Evolutionary conservation across 2,888 invertebrate genomes (phyloP).

Genomic region (Erebia ligea): DNA sequence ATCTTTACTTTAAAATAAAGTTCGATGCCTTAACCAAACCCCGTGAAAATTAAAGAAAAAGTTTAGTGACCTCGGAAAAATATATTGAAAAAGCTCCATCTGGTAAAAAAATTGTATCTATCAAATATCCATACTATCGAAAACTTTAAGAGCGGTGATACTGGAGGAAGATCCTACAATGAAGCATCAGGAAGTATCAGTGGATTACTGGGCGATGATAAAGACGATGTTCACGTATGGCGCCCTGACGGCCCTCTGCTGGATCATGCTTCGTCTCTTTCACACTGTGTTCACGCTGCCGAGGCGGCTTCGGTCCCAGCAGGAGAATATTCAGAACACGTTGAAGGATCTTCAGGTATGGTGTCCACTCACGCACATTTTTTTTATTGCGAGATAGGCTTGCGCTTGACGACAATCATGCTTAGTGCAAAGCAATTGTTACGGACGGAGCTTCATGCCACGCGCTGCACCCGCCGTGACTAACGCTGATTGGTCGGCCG

Average conservation of each 20-base stretch:
- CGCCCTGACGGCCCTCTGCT: conserved; percentile 83
- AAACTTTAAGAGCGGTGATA: not conserved
- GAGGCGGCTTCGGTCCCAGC: conserved; percentile 81
- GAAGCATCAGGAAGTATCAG: conserved; percentile 86
- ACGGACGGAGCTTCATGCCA: no score
- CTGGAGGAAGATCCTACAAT: conserved; percentile 56
- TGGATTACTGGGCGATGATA: conserved; percentile 87
- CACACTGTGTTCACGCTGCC: conserved; percentile 87
- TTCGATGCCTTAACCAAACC: no score
- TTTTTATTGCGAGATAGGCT: no score
- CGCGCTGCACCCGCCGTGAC: no score
- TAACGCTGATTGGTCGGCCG: no score
- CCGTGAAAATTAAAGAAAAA: no score
- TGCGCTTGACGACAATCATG: no score
- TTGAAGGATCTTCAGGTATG: conserved; percentile 76
- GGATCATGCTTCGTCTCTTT: conserved; percentile 86
- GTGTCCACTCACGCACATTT: not conserved
- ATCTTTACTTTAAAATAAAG: no score
- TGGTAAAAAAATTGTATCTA: not conserved
- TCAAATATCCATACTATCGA: not conserved
- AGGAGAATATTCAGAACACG: conserved; percentile 76
- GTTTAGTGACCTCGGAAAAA: no score
- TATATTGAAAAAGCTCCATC: not conserved
- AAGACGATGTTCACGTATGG: conserved; percentile 85
- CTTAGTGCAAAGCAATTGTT: no score